These are phyloP conservation scores for Drosophila paulistorum DNA, from an alignment of 1,140 invertebrate species.

Conservation along the genomic window DNA sequence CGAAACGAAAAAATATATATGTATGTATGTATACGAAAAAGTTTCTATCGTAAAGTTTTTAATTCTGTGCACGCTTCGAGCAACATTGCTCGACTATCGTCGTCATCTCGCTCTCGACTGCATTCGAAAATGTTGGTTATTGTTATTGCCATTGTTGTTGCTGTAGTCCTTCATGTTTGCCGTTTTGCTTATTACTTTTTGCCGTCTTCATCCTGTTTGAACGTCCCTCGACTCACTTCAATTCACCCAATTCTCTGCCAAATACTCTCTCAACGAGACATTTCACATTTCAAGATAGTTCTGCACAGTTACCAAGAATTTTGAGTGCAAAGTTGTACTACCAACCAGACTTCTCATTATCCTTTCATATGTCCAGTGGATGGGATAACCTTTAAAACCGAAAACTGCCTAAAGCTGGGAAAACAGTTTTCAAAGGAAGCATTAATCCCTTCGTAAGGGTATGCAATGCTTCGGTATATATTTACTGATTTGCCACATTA, in stretches of 20 bases:
- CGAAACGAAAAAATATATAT: neutral
- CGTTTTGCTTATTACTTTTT: constrained; percentile 23
- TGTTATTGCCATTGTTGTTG: constrained; percentile 23
- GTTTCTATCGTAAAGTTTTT: constrained; percentile 51
- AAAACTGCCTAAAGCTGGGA: too few relatives aligned
- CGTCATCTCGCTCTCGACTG: constrained; percentile 40
- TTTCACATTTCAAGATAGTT: too few relatives aligned
- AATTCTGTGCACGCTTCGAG: constrained; percentile 48
- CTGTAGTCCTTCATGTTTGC: constrained; percentile 33
- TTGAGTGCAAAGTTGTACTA: too few relatives aligned
- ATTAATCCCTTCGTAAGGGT: neutral
- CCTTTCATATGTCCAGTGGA: too few relatives aligned
- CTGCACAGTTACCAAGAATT: too few relatives aligned
- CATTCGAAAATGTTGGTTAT: constrained; percentile 56
- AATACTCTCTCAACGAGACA: neutral
- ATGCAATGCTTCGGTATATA: neutral
- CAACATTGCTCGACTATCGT: constrained; percentile 20
- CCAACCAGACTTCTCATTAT: too few relatives aligned
- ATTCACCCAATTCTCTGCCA: neutral
- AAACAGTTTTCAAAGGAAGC: too few relatives aligned
- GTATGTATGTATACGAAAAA: constrained; percentile 11
- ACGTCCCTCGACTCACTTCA: neutral
- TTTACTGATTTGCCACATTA: neutral
- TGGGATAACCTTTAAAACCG: too few relatives aligned
- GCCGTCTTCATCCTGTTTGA: neutral